A percentile compares a stretch with the other conserved stretches of the same genome.
Evolutionary conservation across 2,113 vertebrate genomes (phyloP).

Genomic region (Nettapus auritus): DNA sequence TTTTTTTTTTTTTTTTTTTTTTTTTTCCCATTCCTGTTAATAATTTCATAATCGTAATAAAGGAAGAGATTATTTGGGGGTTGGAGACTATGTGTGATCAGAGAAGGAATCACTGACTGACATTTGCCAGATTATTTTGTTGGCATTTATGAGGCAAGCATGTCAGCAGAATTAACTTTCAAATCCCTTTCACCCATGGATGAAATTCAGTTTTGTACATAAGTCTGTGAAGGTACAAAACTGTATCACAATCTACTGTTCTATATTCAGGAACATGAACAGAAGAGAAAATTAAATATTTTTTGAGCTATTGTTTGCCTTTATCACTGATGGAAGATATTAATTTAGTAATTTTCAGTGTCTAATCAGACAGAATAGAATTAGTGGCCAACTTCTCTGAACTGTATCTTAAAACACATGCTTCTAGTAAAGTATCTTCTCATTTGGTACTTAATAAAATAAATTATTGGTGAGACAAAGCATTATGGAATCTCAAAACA

Average conservation of each 20-base stretch:
- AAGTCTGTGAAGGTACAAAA: neutral
- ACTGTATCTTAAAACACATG: neutral
- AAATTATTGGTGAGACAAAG: neutral
- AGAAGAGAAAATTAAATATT: neutral
- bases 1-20: too few relatives aligned
- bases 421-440: neutral
- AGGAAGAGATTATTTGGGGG: neutral
- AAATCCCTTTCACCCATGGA: neutral
- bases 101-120: neutral
- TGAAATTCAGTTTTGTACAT: neutral
- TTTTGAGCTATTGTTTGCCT: neutral
- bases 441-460: neutral
- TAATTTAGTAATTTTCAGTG: neutral
- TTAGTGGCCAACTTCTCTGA: neutral
- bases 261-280: neutral
- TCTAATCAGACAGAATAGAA: neutral
- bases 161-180: neutral
- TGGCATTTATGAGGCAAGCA: neutral
- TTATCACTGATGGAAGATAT: neutral
- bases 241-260: neutral
- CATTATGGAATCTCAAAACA: neutral
- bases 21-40: neutral
- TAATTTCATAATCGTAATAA: neutral
- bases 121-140: constrained; percentile 11
- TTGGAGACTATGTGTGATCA: neutral